phyloP scores from a whole-genome alignment of 1,140 invertebrate species.

The Homalodisca vitripennis region DNA sequence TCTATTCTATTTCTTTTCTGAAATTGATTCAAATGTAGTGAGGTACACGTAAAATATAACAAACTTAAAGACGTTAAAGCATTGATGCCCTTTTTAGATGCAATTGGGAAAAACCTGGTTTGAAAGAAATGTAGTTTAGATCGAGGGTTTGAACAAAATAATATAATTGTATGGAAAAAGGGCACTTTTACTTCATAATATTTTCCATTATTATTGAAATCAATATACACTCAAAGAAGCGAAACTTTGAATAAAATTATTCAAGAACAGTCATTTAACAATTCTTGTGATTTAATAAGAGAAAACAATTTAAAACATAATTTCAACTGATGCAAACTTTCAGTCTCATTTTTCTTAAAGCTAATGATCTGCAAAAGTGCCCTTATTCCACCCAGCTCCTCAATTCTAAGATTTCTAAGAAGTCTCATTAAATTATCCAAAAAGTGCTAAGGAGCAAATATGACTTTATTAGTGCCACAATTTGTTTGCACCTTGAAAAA shows the following conservation, averaged over 20 bases:
- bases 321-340: slow-evolving; percentile 5
- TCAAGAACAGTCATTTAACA: background rate
- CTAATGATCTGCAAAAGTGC: slow-evolving; percentile 18
- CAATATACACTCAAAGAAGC: background rate
- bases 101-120: slow-evolving; percentile 3
- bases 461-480: too few species aligned
- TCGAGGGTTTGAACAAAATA: background rate
- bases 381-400: slow-evolving; percentile 12
- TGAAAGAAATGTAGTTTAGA: slow-evolving; percentile 9
- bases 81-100: background rate
- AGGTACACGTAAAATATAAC: background rate
- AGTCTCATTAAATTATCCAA: too few species aligned
- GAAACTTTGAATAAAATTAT: background rate
- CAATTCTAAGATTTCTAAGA: too few species aligned
- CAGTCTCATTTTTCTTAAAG: slow-evolving; percentile 8
- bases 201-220: background rate
- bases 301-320: background rate
- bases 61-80: background rate
- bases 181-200: slow-evolving; percentile 2
- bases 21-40: slow-evolving; percentile 6
- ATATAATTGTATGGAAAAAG: background rate
- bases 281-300: background rate
- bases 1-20: slow-evolving; percentile 4
- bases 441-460: too few species aligned
- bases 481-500: too few species aligned